Evolutionary conservation across 2,888 invertebrate species (phyloP).

Genomic region (Gari tellinella): DNA sequence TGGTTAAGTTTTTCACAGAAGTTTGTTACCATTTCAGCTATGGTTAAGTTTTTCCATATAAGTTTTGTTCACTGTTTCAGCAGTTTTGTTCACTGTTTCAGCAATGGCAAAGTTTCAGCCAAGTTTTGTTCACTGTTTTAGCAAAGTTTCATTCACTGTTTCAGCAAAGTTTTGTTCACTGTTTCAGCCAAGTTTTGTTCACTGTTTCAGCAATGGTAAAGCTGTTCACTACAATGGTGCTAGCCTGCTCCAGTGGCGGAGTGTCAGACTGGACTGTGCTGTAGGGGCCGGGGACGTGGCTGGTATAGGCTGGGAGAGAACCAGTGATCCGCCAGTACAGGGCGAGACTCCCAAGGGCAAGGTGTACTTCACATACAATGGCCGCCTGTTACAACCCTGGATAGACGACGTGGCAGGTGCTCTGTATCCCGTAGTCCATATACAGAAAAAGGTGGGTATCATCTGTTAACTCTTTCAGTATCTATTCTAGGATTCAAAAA

Average conservation of each 20-base stretch:
- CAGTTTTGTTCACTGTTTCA: too few species aligned
- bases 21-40: background rate
- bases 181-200: too few species aligned
- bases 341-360: conserved; percentile 78
- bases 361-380: conserved; percentile 84
- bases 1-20: background rate
- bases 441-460: conserved; percentile 83
- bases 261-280: conserved; percentile 81
- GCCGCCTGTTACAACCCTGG: conserved; percentile 77
- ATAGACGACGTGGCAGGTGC: conserved; percentile 83
- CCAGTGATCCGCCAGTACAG: conserved; percentile 68
- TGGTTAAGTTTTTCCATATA: too few species aligned
- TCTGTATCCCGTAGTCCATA: conserved; percentile 84
- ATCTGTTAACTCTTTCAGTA: too few species aligned
- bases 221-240: conserved; percentile 84
- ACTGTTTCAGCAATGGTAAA: conserved; percentile 81
- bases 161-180: too few species aligned
- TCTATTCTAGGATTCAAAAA: too few species aligned
- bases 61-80: too few species aligned
- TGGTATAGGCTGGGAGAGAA: conserved; percentile 83
- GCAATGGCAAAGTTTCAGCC: background rate
- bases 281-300: conserved; percentile 82
- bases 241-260: conserved; percentile 84
- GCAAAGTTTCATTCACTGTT: background rate
- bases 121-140: background rate